Evolutionary conservation across 2,888 invertebrate species (phyloP).

Genomic region (Plusia festucae): DNA sequence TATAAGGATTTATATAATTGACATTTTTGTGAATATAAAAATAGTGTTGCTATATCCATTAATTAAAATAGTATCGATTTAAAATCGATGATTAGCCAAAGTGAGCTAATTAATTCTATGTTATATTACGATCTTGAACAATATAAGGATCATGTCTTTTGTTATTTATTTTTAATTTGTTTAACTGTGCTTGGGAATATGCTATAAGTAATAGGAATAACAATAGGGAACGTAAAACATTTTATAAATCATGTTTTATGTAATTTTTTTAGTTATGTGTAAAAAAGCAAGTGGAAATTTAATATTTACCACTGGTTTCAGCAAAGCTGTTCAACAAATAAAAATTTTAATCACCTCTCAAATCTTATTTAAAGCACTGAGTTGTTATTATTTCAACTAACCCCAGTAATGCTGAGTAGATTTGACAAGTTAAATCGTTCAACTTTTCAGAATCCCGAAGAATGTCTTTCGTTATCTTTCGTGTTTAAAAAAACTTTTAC

Average conservation of each 20-base stretch:
- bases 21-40: slow-evolving; percentile 43
- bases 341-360: too few relatives aligned
- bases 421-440: too few relatives aligned
- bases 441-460: too few relatives aligned
- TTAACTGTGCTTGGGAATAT: background rate
- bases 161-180: slow-evolving; percentile 55
- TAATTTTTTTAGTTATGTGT: background rate
- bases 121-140: slow-evolving; percentile 42
- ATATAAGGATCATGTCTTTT: slow-evolving; percentile 45
- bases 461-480: background rate
- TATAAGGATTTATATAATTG: slow-evolving; percentile 48
- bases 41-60: slow-evolving; percentile 27
- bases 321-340: too few relatives aligned
- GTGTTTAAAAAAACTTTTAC: background rate
- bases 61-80: slow-evolving; percentile 47
- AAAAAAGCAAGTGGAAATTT: background rate
- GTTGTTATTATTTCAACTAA: too few relatives aligned
- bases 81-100: slow-evolving; percentile 57
- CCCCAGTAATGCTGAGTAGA: too few relatives aligned
- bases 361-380: too few relatives aligned
- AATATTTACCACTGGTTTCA: too few relatives aligned
- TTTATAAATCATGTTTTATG: background rate
- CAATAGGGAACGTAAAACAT: background rate
- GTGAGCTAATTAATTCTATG: slow-evolving; percentile 40
- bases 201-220: too few relatives aligned